phyloP scores from a whole-genome alignment of 2,888 invertebrate species.

The Clanis bilineata region DNA sequence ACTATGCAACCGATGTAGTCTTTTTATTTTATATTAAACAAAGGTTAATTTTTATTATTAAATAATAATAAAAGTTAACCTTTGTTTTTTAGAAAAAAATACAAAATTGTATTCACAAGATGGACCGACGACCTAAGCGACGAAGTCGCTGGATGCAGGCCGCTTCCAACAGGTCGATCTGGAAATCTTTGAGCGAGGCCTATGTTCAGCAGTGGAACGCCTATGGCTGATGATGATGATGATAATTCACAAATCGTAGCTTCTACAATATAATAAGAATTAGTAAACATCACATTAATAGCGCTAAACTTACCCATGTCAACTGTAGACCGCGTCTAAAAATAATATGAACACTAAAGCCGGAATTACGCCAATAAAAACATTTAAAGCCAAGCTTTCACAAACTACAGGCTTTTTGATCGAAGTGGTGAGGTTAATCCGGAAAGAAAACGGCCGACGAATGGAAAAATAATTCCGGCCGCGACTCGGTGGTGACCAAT shows the following conservation, averaged over 20 bases:
- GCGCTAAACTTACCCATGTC: background rate
- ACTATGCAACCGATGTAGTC: too few species aligned
- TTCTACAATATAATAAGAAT: background rate
- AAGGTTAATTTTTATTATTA: background rate
- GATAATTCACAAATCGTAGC: too few species aligned
- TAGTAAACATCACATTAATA: background rate
- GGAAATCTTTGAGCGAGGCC: too few species aligned
- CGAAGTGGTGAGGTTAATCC: conserved; percentile 37
- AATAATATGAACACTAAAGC: background rate
- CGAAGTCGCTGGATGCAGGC: too few species aligned
- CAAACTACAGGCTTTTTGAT: conserved; percentile 25
- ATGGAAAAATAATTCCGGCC: conserved; percentile 38
- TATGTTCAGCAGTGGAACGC: too few species aligned
- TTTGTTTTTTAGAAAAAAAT: too few species aligned
- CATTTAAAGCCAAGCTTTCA: conserved; percentile 10
- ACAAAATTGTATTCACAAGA: too few species aligned
- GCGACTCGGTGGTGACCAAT: conserved; percentile 35
- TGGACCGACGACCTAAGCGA: too few species aligned
- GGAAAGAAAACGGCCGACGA: conserved; percentile 38
- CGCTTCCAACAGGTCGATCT: too few species aligned
- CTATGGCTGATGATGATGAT: too few species aligned
- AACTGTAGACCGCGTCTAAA: background rate
- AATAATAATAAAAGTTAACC: too few species aligned
- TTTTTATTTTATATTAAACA: background rate
- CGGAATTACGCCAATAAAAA: conserved; percentile 9